Percentiles rank a stretch among this genome's conserved stretches.
Evolutionary conservation across 2,113 vertebrate species (phyloP).

Genomic region (Marmota monax): DNA sequence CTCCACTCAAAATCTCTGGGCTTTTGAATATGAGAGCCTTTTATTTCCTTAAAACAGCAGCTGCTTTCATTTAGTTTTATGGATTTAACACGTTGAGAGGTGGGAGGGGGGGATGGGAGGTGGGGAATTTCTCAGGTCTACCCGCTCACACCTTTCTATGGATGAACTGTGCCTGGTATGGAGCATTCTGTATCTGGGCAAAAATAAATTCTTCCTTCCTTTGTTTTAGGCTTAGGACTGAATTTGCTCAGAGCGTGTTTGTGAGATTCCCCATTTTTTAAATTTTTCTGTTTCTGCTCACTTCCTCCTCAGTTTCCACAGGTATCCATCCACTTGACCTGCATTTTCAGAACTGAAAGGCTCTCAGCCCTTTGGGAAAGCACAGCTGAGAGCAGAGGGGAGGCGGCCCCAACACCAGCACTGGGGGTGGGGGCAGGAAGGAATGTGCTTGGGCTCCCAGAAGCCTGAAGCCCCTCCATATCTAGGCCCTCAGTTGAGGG

Average conservation of each 20-base stretch:
- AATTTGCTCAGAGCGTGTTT: conserved; percentile 85
- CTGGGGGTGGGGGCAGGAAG: background rate
- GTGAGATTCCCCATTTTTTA: background rate
- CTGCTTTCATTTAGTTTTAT: conserved; percentile 90
- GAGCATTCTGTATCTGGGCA: conserved; percentile 81
- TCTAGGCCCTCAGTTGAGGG: background rate
- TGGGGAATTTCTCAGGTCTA: conserved; percentile 82
- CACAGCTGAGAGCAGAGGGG: background rate
- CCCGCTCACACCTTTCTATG: conserved; percentile 86
- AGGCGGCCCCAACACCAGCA: background rate
- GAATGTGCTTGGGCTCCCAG: background rate
- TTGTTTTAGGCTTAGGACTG: conserved; percentile 85
- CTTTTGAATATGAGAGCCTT: conserved; percentile 88
- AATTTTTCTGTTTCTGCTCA: background rate
- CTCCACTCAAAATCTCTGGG: conserved; percentile 87
- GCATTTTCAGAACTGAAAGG: no score
- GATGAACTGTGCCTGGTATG: conserved; percentile 81
- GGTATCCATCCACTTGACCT: background rate
- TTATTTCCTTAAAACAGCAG: conserved; percentile 89
- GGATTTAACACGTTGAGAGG: conserved; percentile 88
- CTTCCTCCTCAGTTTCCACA: background rate
- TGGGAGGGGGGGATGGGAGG: conserved; percentile 83
- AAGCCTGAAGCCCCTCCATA: background rate
- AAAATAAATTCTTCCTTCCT: conserved; percentile 84
- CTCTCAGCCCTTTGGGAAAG: background rate